Evolutionary conservation across 2,797 vertebrate genomes (phyloP), one percentile per base, ranked within the genome.

Genomic region (Onychomys torridus): DNA sequence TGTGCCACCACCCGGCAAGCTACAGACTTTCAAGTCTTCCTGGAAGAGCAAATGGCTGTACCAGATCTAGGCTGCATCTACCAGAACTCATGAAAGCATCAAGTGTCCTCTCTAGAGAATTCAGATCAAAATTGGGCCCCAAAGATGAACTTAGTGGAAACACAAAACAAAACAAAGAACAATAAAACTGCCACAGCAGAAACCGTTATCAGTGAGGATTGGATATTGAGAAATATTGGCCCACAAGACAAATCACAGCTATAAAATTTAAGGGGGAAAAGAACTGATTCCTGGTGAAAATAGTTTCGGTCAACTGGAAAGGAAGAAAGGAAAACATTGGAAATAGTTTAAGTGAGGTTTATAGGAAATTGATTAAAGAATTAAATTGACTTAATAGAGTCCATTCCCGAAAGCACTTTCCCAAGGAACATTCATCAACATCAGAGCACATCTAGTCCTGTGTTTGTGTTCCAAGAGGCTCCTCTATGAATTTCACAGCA

Each of bases 351-450:
- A 86, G 21, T 11, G 79, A 94, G 86, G 78, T 94, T 94, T 95
- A 92, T 79, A 92, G 89, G 97, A 90, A 96, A 97, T 96, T 93
- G 97, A 97, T 97, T 83, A 89, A 83, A 77, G 95, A 96, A 96
- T 97, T 96, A 97, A 97, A 91, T 43, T 91, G 94, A 96, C 94
- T 96, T 97, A 95, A 95, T 94, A 87, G 71, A 95, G 97, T 95
- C 91, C 55, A 83, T 96, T 97, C 96, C 67, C 25, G 97, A 97
- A 97, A 98, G 95, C 93, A 4, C 59, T 97, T 96, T 96, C 88
- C 94, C 67, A 89, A 71, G 83, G 49, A 96, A 96, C 88, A 97
- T 96, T 84, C 77, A 93, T 97, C 94, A 95, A 78, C 65, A 85
- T 91, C 90, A 69, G 92, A 23, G 11, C 2, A 49, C 87, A 95